Conservation (phyloP, 2,888 invertebrate genomes). For the Melanargia galathea region DNA sequence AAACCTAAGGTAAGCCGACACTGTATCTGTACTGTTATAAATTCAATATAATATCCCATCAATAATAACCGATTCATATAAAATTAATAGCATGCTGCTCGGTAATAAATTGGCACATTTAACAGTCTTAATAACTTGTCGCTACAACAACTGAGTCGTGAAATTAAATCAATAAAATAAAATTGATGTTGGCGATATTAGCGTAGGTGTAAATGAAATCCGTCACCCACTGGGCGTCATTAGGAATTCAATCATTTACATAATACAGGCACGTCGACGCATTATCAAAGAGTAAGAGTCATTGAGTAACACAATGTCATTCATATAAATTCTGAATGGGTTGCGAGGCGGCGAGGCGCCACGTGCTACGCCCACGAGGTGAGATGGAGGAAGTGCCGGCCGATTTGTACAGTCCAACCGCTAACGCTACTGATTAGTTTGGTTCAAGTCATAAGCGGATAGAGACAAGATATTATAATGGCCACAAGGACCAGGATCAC, state of each 20-base stretch:
- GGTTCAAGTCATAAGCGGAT: conserved; percentile 14
- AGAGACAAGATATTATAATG: neutral
- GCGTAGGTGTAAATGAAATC: conserved; percentile 26
- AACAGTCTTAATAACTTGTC: conserved; percentile 13
- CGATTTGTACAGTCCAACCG: conserved; percentile 52
- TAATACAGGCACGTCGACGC: conserved; percentile 27
- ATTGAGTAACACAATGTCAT: conserved; percentile 41
- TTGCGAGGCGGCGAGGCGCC: conserved; percentile 39
- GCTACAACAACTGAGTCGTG: conserved; percentile 9
- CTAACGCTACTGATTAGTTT: conserved; percentile 34
- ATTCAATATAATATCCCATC: neutral
- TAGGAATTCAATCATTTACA: conserved; percentile 31
- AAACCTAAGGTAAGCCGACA: no score
- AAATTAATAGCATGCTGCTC: neutral
- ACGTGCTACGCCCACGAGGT: conserved; percentile 44
- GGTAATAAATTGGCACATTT: conserved; percentile 19
- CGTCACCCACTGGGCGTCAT: conserved; percentile 27
- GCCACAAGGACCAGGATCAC: no score
- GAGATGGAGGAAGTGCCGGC: conserved; percentile 54
- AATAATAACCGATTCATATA: neutral
- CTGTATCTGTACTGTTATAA: no score
- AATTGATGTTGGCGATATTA: conserved; percentile 19
- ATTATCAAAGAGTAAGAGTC: conserved; percentile 31
- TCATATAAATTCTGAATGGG: conserved; percentile 47
- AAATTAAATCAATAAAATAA: conserved; percentile 23